Conservation (phyloP, 2,797 vertebrate species). For the Lepus oiostolus region DNA sequence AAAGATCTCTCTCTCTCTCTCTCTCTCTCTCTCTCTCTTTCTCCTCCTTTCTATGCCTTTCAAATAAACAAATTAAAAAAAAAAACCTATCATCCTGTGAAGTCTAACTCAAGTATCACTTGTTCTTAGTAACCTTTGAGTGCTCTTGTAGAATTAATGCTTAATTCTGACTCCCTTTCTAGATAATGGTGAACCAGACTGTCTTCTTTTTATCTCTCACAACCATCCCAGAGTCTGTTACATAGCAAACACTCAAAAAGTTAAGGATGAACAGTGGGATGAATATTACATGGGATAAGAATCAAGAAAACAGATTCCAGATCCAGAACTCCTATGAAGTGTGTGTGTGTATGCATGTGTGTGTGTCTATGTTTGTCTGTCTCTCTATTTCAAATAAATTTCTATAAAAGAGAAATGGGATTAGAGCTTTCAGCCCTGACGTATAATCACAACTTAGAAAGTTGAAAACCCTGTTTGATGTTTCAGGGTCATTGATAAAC, state of each 20-base stretch:
- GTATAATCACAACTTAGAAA: not conserved
- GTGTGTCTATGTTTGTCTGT: not conserved
- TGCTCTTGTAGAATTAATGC: not conserved
- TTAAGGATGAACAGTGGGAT: not conserved
- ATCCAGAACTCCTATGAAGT: not conserved
- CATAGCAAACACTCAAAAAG: not conserved
- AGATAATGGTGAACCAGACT: not conserved
- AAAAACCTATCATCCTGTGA: not conserved
- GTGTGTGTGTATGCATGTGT: not conserved
- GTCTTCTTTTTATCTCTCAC: not conserved
- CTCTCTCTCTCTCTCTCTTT: too few species aligned
- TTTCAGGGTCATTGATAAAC: not conserved
- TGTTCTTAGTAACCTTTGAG: not conserved
- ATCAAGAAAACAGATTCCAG: constrained; percentile 14
- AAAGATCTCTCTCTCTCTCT: too few species aligned
- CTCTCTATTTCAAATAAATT: not conserved
- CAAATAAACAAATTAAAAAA: too few species aligned
- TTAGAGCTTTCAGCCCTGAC: not conserved
- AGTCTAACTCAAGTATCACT: not conserved
- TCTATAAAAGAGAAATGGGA: not conserved
- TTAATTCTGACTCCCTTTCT: not conserved
- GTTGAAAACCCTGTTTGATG: not conserved
- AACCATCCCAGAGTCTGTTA: not conserved
- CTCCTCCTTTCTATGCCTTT: too few species aligned
- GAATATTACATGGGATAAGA: not conserved